Percentiles rank a stretch among this genome's conserved stretches.
Conservation (phyloP, 2,888 invertebrate genomes). For the Caenorhabditis japonica region DNA sequence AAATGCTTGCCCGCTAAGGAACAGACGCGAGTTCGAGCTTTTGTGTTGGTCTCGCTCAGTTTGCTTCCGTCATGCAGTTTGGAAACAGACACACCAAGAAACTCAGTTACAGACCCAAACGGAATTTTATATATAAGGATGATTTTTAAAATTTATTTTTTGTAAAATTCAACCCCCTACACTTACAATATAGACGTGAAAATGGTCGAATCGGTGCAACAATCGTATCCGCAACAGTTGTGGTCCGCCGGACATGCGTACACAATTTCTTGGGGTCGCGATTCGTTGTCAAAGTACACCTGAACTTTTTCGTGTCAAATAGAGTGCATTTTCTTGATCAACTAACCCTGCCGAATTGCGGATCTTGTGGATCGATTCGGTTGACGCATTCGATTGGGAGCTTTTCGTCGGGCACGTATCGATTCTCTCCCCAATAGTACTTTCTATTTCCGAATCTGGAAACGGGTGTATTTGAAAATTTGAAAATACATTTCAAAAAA, state of each 20-base stretch:
- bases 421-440: slow-evolving; percentile 56
- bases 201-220: slow-evolving; percentile 53
- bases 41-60: no score
- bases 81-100: no score
- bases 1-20: no score
- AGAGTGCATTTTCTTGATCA: background rate
- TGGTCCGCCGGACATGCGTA: slow-evolving; percentile 53
- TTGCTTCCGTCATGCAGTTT: no score
- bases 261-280: slow-evolving; percentile 56
- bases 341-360: slow-evolving; percentile 54
- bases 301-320: slow-evolving; percentile 2
- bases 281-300: slow-evolving; percentile 55
- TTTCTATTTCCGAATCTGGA: slow-evolving; percentile 51
- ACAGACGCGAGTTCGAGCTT: no score
- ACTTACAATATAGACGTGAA: slow-evolving; percentile 63
- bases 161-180: no score
- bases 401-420: slow-evolving; percentile 44
- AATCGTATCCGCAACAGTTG: slow-evolving; percentile 60
- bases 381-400: slow-evolving; percentile 56
- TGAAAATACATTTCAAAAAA: background rate
- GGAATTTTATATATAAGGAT: no score
- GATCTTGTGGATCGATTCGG: slow-evolving; percentile 61
- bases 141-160: no score
- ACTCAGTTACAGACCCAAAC: no score
- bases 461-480: no score